These are phyloP conservation scores for Invenusta paracnida DNA, from an alignment of 2,888 invertebrate species.

Conservation along the genomic window DNA sequence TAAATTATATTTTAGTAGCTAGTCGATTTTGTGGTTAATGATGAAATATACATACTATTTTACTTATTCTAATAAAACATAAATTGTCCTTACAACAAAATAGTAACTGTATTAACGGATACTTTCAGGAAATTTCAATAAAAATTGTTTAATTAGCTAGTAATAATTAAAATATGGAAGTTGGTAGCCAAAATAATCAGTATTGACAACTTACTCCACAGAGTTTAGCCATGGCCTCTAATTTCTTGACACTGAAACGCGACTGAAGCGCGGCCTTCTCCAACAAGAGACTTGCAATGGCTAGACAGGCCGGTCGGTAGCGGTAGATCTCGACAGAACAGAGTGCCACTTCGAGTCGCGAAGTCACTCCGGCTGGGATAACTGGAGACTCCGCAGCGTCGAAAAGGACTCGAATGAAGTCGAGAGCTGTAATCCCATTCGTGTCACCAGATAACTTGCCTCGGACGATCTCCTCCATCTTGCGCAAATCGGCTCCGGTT, in stretches of 20 bases:
- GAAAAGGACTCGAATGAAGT: not conserved
- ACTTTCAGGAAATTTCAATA: too few species aligned
- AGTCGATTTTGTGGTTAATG: too few species aligned
- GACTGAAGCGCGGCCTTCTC: not conserved
- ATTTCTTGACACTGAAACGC: not conserved
- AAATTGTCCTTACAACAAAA: too few species aligned
- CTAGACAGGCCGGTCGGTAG: not conserved
- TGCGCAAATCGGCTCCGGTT: not conserved
- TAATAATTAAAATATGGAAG: too few species aligned
- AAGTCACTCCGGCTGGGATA: not conserved
- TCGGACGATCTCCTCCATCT: not conserved
- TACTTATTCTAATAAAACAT: too few species aligned
- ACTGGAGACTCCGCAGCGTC: not conserved
- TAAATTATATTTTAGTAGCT: too few species aligned
- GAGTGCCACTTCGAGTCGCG: not conserved
- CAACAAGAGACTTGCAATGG: not conserved
- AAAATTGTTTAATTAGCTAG: too few species aligned
- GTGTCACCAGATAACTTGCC: not conserved
- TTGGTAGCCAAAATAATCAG: too few species aligned
- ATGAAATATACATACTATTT: too few species aligned
- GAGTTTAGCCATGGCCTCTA: not conserved
- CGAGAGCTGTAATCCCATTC: not conserved
- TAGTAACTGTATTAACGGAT: too few species aligned
- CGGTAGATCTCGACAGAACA: not conserved
- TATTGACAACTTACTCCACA: not conserved